Percentiles rank a stretch among this genome's conserved stretches.
Conservation (phyloP, 1,140 invertebrate genomes). For the Drosophila parvula region DNA sequence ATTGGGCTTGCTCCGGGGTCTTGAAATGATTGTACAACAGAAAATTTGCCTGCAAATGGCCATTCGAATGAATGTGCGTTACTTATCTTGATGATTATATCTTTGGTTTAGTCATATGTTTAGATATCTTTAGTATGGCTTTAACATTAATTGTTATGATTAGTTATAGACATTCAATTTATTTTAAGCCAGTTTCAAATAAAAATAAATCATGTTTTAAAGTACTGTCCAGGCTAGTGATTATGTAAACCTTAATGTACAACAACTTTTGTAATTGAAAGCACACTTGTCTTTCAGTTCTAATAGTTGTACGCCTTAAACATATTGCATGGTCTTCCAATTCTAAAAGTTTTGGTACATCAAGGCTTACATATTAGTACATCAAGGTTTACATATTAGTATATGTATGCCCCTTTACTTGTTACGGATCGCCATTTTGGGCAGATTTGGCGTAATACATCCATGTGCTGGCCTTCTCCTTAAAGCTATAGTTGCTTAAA, state of each 20-base stretch:
- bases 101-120: too few relatives aligned
- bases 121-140: not conserved
- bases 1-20: too few relatives aligned
- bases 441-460: slow-evolving; percentile 9
- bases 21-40: too few relatives aligned
- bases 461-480: slow-evolving; percentile 53
- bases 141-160: slow-evolving; percentile 18
- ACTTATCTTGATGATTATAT: too few relatives aligned
- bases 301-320: too few relatives aligned
- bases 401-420: not conserved
- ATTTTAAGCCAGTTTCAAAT: slow-evolving; percentile 20
- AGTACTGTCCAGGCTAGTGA: not conserved
- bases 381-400: slow-evolving; percentile 8
- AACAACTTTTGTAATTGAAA: slow-evolving; percentile 3
- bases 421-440: too few relatives aligned
- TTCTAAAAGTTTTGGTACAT: slow-evolving; percentile 8
- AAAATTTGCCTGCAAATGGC: too few relatives aligned
- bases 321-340: slow-evolving; percentile 2
- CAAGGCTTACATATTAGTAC: slow-evolving; percentile 3
- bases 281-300: slow-evolving; percentile 2
- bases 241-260: not conserved
- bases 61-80: too few relatives aligned
- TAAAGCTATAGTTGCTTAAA: slow-evolving; percentile 59
- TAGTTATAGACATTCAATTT: slow-evolving; percentile 24
- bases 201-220: slow-evolving; percentile 1